These are phyloP conservation scores for Rhinoderma darwinii DNA, from an alignment of 2,113 vertebrate species.

Conservation along the genomic window DNA sequence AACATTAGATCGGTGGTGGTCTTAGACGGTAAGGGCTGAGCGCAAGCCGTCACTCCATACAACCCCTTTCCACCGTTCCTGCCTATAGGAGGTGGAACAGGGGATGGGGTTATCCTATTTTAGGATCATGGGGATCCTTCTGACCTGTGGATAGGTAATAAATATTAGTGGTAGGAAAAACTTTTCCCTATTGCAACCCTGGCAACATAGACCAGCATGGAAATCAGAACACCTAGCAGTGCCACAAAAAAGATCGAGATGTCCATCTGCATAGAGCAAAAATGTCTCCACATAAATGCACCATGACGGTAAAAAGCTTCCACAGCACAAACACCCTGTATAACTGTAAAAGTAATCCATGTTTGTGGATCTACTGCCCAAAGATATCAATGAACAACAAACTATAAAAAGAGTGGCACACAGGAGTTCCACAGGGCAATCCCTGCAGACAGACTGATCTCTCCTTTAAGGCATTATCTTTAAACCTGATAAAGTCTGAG, in stretches of 20 bases:
- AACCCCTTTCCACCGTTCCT: too few relatives aligned
- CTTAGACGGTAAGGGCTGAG: too few relatives aligned
- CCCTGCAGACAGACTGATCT: conserved; percentile 52
- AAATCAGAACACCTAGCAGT: background rate
- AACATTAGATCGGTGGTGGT: too few relatives aligned
- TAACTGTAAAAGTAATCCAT: background rate
- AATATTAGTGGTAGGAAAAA: too few relatives aligned
- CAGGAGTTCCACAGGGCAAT: conserved; percentile 44
- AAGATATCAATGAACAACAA: conserved; percentile 25
- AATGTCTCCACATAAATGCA: background rate
- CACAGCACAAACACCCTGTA: background rate
- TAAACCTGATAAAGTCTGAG: conserved; percentile 48
- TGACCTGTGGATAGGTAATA: too few relatives aligned
- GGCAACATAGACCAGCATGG: too few relatives aligned
- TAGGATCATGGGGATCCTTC: too few relatives aligned
- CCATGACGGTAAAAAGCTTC: background rate
- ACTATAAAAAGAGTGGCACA: background rate
- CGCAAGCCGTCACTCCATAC: too few relatives aligned
- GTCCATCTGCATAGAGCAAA: background rate
- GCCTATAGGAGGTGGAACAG: too few relatives aligned
- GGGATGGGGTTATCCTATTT: too few relatives aligned
- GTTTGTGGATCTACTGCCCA: background rate
- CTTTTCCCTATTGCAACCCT: too few relatives aligned
- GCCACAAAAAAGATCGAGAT: background rate
- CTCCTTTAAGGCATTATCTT: conserved; percentile 47